Evolutionary conservation across 2,113 vertebrate species (phyloP).

Genomic region (Bufo gargarizans): DNA sequence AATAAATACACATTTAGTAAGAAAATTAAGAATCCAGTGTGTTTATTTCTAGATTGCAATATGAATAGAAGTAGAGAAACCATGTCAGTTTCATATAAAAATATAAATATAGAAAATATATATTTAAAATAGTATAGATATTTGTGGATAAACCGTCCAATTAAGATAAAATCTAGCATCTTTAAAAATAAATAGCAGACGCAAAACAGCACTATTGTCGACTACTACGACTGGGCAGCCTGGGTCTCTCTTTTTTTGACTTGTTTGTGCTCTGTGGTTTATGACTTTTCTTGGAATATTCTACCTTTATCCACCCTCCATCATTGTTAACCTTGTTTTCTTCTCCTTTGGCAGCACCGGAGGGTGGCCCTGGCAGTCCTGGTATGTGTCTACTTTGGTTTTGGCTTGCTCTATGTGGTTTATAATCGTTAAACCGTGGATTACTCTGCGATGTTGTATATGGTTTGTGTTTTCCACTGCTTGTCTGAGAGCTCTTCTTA

Average conservation of each 20-base stretch:
- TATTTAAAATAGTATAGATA: background rate
- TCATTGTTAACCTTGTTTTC: constrained; percentile 77
- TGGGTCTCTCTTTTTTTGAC: constrained; percentile 76
- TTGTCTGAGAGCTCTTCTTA: constrained; percentile 58
- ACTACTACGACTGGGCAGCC: constrained; percentile 74
- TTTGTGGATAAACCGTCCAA: constrained; percentile 10
- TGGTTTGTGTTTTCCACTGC: constrained; percentile 63
- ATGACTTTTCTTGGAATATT: constrained; percentile 79
- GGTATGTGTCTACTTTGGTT: constrained; percentile 75
- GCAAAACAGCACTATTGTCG: constrained; percentile 70
- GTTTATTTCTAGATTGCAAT: constrained; percentile 31
- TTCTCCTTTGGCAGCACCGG: constrained; percentile 68
- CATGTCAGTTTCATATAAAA: background rate
- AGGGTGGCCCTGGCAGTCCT: constrained; percentile 78
- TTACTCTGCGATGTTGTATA: constrained; percentile 40
- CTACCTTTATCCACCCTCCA: constrained; percentile 92
- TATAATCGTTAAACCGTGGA: constrained; percentile 62
- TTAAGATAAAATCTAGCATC: constrained; percentile 42
- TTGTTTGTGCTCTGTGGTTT: constrained; percentile 76
- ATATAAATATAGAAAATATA: constrained; percentile 48
- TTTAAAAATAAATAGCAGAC: constrained; percentile 19
- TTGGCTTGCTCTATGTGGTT: constrained; percentile 65
- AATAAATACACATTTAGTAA: background rate
- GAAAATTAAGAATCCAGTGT: background rate
- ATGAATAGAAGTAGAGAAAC: background rate